Evolutionary conservation across 2,113 vertebrate species (phyloP), one percentile per base, ranked within the genome.

Genomic region (Taxidea taxus): DNA sequence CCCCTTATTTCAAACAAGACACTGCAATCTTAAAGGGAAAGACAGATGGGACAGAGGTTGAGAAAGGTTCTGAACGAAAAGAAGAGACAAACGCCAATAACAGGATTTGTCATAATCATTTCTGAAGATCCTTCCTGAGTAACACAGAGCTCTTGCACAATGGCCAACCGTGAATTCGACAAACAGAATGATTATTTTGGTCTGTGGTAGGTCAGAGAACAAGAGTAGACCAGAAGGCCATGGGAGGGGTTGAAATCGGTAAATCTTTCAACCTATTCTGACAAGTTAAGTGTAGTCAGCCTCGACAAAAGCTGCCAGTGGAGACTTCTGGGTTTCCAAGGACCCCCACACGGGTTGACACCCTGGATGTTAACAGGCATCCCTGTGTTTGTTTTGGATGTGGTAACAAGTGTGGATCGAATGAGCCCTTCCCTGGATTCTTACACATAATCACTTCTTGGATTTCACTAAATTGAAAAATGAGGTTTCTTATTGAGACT

Each of bases 321-420:
- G 72, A 58, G 44, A 84, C 49, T 78, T 94, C 95, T 92, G 60
- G 42, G 25, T 96, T 96, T 97, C 93, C 64, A 96, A 89, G 62
- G 62, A 83, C 97, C 98, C 89, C 89, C 6, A 51, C 96, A 91
- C 97, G 94, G 86, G 66, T 37, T 90, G 96, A 97, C 97, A 94
- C 95, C 97, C 93, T 51, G 93, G 97, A 95, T 93, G 5, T 11
- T 49, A 95, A 96, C 47, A 97, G 95, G 89, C 95, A 95, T 94
- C 90, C 54, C 20, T 54, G 54, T 98, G 82, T 98, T 99, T 98
- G 96, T 98, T 98, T 98, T 98, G 98, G 97, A 98, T 97, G 97
- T 94, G 92, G 94, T 97, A 97, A 92, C 97, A 66, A 94, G 81
- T 93, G 81, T 84, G 97, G 97, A 78, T 90, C 97, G 97, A 97